phyloP scores from a whole-genome alignment of 2,113 vertebrate species.

The Tachysurus fulvidraco region DNA sequence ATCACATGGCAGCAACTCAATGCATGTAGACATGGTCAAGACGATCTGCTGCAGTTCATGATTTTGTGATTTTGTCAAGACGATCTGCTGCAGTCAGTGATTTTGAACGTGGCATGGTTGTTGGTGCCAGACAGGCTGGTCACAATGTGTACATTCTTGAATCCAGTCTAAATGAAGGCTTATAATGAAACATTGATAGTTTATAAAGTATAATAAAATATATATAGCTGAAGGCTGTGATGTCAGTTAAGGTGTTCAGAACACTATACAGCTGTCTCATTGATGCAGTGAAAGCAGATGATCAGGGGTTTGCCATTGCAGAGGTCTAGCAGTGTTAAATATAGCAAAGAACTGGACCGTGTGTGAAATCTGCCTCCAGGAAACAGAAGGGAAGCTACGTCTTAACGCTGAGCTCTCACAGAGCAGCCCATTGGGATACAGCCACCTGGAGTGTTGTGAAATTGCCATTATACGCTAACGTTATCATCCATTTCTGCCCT shows the following conservation, averaged over 20 bases:
- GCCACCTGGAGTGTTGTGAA: not conserved
- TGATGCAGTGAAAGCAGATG: not conserved
- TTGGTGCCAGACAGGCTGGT: no score
- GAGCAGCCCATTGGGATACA: not conserved
- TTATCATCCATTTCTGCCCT: not conserved
- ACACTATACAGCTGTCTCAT: not conserved
- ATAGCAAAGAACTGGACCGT: slow-evolving; percentile 27
- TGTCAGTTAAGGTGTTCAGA: not conserved
- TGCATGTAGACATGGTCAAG: no score
- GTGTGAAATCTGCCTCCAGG: slow-evolving; percentile 22
- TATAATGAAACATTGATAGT: not conserved
- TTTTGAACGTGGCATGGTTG: no score
- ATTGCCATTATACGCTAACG: not conserved
- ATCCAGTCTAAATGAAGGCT: not conserved
- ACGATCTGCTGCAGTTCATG: no score
- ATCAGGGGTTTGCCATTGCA: slow-evolving; percentile 10
- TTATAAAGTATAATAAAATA: not conserved
- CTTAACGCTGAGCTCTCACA: not conserved
- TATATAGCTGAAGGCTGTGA: not conserved
- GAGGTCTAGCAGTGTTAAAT: slow-evolving; percentile 24
- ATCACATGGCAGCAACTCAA: no score
- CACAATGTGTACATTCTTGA: not conserved
- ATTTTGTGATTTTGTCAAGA: no score
- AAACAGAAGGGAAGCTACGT: not conserved
- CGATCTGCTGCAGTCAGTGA: no score